These are phyloP conservation scores for Nyctalus aviator DNA, from an alignment of 2,797 vertebrate species.

Conservation along the genomic window DNA sequence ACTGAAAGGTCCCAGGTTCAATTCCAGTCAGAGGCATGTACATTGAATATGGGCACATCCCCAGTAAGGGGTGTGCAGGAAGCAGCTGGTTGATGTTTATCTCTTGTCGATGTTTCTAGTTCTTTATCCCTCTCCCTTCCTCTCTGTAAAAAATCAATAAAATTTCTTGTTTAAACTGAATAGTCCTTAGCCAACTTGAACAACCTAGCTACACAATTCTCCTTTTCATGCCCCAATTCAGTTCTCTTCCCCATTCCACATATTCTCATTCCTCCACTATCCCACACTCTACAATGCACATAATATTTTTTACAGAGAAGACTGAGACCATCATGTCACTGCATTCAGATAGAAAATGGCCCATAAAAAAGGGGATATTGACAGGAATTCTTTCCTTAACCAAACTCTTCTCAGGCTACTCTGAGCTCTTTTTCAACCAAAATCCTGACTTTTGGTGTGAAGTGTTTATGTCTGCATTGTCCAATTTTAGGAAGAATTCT, in stretches of 20 bases:
- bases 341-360: slow-evolving; percentile 6
- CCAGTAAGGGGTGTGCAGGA: too few species aligned
- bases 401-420: background rate
- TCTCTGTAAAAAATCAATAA: too few species aligned
- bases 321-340: background rate
- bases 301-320: background rate
- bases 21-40: too few species aligned
- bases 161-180: background rate
- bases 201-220: background rate
- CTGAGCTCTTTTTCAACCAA: background rate
- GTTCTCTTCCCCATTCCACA: background rate
- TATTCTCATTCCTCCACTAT: background rate
- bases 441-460: background rate
- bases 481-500: background rate
- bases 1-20: too few species aligned
- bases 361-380: background rate
- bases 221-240: background rate
- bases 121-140: too few species aligned
- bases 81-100: too few species aligned
- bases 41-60: too few species aligned
- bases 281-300: background rate
- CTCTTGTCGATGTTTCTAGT: too few species aligned
- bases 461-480: background rate
- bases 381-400: background rate
- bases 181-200: background rate